These are phyloP conservation scores for Lamprologus callipterus DNA, from an alignment of 2,113 vertebrate genomes.

Conservation along the genomic window DNA sequence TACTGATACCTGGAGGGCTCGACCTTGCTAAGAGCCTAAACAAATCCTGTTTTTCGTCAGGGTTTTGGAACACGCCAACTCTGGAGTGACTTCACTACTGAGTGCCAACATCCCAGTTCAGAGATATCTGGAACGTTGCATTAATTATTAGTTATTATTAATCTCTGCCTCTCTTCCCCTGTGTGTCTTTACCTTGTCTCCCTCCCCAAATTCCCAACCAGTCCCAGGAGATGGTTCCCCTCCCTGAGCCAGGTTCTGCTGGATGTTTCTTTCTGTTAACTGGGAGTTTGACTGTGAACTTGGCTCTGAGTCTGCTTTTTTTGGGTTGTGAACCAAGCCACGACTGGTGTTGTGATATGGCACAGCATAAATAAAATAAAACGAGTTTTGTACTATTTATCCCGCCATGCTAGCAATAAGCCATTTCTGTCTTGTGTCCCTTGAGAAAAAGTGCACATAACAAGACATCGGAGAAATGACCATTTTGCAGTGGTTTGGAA, in stretches of 20 bases:
- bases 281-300: background rate
- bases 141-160: background rate
- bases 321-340: background rate
- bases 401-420: background rate
- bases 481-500: background rate
- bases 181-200: background rate
- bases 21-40: background rate
- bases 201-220: background rate
- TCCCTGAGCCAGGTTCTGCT: background rate
- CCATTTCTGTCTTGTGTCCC: background rate
- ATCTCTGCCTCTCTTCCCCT: background rate
- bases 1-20: background rate
- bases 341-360: background rate
- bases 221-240: background rate
- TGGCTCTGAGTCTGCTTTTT: background rate
- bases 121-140: background rate
- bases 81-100: background rate
- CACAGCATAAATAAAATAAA: background rate
- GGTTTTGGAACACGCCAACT: background rate
- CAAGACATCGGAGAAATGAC: background rate
- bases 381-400: background rate
- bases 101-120: background rate
- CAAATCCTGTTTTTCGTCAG: background rate
- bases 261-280: background rate
- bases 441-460: background rate